Evolutionary conservation across 2,797 vertebrate genomes (phyloP).

Genomic region (Halcyon leucocephala): DNA sequence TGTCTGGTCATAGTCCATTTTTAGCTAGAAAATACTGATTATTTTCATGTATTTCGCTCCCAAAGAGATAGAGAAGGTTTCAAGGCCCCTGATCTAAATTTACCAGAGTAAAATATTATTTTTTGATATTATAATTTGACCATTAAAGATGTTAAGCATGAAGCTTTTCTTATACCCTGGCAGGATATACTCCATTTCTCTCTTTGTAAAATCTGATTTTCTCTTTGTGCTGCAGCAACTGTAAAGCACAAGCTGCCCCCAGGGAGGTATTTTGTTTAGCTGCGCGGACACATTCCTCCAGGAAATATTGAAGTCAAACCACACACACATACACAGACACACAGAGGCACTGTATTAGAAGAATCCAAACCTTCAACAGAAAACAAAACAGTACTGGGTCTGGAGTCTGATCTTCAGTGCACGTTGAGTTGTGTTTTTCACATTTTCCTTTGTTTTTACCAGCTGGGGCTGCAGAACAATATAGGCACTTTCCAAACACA

Average conservation of each 20-base stretch:
- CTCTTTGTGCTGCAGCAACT: neutral
- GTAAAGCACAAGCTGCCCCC: slow-evolving; percentile 32
- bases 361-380: slow-evolving; percentile 26
- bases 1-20: neutral
- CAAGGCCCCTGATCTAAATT: neutral
- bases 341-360: neutral
- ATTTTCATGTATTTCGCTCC: neutral
- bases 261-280: slow-evolving; percentile 65
- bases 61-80: neutral
- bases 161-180: slow-evolving; percentile 6
- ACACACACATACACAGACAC: neutral
- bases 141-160: slow-evolving; percentile 40
- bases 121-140: neutral
- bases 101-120: neutral
- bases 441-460: slow-evolving; percentile 4
- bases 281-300: slow-evolving; percentile 42
- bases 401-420: neutral
- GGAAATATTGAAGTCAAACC: slow-evolving; percentile 60
- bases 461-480: neutral
- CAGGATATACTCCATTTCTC: slow-evolving; percentile 31
- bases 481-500: neutral
- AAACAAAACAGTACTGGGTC: slow-evolving; percentile 6
- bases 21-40: slow-evolving; percentile 21
- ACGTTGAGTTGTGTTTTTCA: neutral
- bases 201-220: slow-evolving; percentile 52